These are phyloP conservation scores for Cyclophora albipunctata DNA, from an alignment of 2,888 invertebrate genomes.

Conservation along the genomic window DNA sequence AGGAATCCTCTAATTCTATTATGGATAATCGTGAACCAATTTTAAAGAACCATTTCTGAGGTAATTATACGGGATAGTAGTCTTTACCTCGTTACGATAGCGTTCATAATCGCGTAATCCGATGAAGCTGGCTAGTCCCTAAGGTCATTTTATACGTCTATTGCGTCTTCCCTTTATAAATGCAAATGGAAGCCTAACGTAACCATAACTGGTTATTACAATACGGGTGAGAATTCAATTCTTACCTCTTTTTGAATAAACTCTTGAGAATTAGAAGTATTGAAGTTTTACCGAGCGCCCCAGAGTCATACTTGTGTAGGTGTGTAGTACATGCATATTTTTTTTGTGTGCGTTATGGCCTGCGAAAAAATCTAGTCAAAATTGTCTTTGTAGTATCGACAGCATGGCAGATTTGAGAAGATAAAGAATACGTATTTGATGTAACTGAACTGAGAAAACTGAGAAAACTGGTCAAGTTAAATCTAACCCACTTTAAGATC, in stretches of 20 bases:
- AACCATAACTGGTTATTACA: slow-evolving; percentile 21
- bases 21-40: slow-evolving; percentile 14
- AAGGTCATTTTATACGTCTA: slow-evolving; percentile 7
- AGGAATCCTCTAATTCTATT: slow-evolving; percentile 8
- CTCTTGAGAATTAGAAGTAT: neutral
- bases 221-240: slow-evolving; percentile 20
- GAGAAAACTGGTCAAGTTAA: too few relatives aligned
- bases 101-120: slow-evolving; percentile 14
- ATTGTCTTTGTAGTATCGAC: too few relatives aligned
- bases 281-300: too few relatives aligned
- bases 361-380: too few relatives aligned
- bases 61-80: slow-evolving; percentile 11
- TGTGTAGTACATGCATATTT: too few relatives aligned
- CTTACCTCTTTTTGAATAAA: slow-evolving; percentile 8
- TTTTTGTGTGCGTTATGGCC: too few relatives aligned
- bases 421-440: too few relatives aligned
- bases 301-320: too few relatives aligned
- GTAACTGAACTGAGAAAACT: too few relatives aligned
- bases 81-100: slow-evolving; percentile 14
- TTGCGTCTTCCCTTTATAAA: slow-evolving; percentile 20
- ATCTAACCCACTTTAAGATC: too few relatives aligned
- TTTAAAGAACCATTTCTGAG: slow-evolving; percentile 7
- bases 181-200: slow-evolving; percentile 20
- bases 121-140: slow-evolving; percentile 7
- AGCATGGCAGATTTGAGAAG: too few relatives aligned